These are phyloP conservation scores for Brachionus calyciflorus DNA, from an alignment of 1,140 invertebrate genomes.

Conservation along the genomic window DNA sequence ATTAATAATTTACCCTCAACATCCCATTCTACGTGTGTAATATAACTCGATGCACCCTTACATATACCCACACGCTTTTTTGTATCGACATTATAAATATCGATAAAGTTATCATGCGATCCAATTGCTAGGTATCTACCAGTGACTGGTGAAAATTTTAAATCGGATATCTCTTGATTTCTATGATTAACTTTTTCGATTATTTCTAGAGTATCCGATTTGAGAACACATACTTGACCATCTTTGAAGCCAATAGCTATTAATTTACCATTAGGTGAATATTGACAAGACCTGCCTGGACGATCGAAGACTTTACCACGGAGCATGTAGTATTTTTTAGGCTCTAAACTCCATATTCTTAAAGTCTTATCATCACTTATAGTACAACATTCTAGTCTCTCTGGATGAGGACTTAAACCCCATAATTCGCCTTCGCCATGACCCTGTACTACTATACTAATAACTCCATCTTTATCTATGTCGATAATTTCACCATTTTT, in stretches of 20 bases:
- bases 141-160: constrained; percentile 59
- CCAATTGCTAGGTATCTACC: constrained; percentile 61
- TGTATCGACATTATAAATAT: constrained; percentile 60
- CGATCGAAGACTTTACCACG: constrained; percentile 52
- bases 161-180: constrained; percentile 60
- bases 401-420: constrained; percentile 58
- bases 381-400: constrained; percentile 54
- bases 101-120: constrained; percentile 62
- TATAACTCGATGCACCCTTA: constrained; percentile 61
- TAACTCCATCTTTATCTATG: constrained; percentile 56
- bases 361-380: constrained; percentile 60
- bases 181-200: constrained; percentile 56
- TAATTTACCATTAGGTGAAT: constrained; percentile 58
- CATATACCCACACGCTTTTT: constrained; percentile 59
- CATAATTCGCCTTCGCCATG: constrained; percentile 60
- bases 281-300: constrained; percentile 54
- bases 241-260: constrained; percentile 59
- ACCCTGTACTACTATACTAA: constrained; percentile 58
- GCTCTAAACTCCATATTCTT: constrained; percentile 55
- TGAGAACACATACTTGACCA: constrained; percentile 50
- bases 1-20: constrained; percentile 58
- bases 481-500: constrained; percentile 59
- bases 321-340: background rate
- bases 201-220: constrained; percentile 51
- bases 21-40: constrained; percentile 62